These are phyloP conservation scores for Pardalotus punctatus DNA, from an alignment of 2,113 vertebrate species.

Conservation along the genomic window DNA sequence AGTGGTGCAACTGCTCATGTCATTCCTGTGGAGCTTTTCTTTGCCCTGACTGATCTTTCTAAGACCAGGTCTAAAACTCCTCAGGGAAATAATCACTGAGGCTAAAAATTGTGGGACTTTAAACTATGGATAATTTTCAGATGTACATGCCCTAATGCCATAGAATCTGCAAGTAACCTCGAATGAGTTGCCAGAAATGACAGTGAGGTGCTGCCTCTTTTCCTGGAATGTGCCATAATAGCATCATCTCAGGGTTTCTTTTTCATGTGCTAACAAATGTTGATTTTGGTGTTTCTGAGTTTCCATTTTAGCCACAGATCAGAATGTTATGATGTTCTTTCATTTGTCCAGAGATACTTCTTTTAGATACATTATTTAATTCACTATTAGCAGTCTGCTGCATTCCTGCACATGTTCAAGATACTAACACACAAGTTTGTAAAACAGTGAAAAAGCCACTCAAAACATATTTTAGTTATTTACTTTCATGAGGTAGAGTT, in stretches of 20 bases:
- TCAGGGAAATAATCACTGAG: not conserved
- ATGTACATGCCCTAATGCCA: no score
- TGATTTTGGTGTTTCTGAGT: not conserved
- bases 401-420: not conserved
- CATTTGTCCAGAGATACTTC: rapidly evolving
- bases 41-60: not conserved
- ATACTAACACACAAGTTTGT: not conserved
- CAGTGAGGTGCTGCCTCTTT: not conserved
- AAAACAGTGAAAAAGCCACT: not conserved
- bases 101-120: not conserved
- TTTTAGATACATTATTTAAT: not conserved
- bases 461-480: not conserved
- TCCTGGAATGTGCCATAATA: not conserved
- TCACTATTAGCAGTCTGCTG: not conserved
- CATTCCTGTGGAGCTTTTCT: not conserved
- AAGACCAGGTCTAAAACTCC: not conserved
- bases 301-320: not conserved
- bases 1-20: not conserved
- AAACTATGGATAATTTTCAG: not conserved
- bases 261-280: not conserved
- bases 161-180: not conserved
- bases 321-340: not conserved
- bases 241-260: rapidly evolving
- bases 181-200: not conserved
- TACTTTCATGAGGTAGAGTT: not conserved